A percentile compares a stretch with the other conserved stretches of the same genome.
These are phyloP conservation scores for Albula glossodonta DNA, from an alignment of 2,113 vertebrate species.

Conservation along the genomic window DNA sequence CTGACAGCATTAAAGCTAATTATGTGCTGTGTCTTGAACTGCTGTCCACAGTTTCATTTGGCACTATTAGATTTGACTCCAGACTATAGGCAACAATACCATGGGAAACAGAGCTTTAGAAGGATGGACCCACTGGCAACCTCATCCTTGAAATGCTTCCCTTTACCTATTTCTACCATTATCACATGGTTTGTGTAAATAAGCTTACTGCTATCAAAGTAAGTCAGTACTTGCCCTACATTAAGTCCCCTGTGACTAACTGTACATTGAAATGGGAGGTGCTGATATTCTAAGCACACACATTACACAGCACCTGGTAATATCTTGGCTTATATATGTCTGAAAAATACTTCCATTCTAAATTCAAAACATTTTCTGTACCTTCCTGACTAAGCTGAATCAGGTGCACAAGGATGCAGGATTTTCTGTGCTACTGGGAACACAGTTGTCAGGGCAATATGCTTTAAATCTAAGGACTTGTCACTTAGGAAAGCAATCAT, in stretches of 20 bases:
- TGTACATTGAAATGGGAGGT: neutral
- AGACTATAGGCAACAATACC: no score
- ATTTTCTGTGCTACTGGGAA: neutral
- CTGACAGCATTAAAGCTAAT: no score
- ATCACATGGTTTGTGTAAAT: neutral
- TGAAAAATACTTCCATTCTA: neutral
- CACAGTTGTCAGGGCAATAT: neutral
- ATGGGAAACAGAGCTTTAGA: no score
- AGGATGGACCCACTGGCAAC: no score
- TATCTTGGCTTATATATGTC: neutral
- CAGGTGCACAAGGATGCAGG: neutral
- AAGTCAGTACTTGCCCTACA: neutral
- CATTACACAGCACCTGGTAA: neutral
- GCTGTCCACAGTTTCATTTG: no score
- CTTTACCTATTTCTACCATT: no score
- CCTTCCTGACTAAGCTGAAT: neutral
- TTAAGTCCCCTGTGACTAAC: neutral
- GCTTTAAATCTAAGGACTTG: constrained; percentile 1
- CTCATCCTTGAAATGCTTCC: no score
- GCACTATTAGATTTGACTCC: no score
- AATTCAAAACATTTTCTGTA: neutral
- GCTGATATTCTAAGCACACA: neutral
- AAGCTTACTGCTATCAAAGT: neutral
- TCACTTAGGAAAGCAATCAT: neutral
- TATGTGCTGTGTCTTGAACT: no score